These are phyloP conservation scores for Epinephelus lanceolatus DNA, from an alignment of 2,113 vertebrate genomes.

Conservation along the genomic window DNA sequence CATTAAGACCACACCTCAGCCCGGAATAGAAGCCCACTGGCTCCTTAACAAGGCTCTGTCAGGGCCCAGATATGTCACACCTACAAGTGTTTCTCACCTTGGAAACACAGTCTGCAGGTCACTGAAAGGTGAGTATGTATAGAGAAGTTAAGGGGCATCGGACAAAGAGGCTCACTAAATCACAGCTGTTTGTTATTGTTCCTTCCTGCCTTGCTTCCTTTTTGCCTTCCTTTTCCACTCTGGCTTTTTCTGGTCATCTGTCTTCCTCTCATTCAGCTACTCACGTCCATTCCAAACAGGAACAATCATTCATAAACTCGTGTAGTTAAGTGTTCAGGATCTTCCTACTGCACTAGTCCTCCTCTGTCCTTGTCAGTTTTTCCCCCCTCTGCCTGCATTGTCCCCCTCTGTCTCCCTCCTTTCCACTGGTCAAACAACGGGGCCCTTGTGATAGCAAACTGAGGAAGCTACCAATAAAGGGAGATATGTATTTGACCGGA, in stretches of 20 bases:
- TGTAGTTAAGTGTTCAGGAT: slow-evolving; percentile 34
- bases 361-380: slow-evolving; percentile 25
- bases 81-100: slow-evolving; percentile 58
- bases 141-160: slow-evolving; percentile 24
- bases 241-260: background rate
- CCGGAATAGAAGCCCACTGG: slow-evolving; percentile 61
- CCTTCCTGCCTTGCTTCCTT: slow-evolving; percentile 46
- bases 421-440: slow-evolving; percentile 64
- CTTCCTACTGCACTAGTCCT: slow-evolving; percentile 7
- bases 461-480: slow-evolving; percentile 78
- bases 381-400: slow-evolving; percentile 19
- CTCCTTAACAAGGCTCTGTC: slow-evolving; percentile 50
- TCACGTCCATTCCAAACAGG: slow-evolving; percentile 48
- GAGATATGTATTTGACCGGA: slow-evolving; percentile 66
- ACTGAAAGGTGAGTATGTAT: slow-evolving; percentile 44
- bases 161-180: slow-evolving; percentile 37
- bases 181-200: slow-evolving; percentile 45
- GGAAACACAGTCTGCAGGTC: slow-evolving; percentile 37
- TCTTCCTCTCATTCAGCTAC: slow-evolving; percentile 3
- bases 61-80: slow-evolving; percentile 67
- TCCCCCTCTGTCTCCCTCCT: slow-evolving; percentile 17
- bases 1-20: slow-evolving; percentile 61
- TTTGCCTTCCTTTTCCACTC: slow-evolving; percentile 18
- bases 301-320: slow-evolving; percentile 42
- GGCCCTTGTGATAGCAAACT: slow-evolving; percentile 70